Evolutionary conservation across 2,888 invertebrate genomes (phyloP), one percentile per base, ranked within the genome.

Genomic region (Volucella inflata): DNA sequence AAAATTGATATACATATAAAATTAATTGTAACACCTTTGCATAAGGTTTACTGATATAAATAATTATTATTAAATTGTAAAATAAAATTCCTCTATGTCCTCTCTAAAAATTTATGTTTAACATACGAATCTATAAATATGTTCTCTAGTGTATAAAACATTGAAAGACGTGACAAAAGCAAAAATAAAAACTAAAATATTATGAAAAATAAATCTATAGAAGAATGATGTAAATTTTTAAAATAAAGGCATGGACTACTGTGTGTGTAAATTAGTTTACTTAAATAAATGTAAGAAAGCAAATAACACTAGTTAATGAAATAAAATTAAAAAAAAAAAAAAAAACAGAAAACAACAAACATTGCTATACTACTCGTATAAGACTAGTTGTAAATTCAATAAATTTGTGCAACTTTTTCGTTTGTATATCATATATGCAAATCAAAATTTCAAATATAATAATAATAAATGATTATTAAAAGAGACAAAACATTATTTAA

Each of bases 361-460:
- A 53, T 79, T 70, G 36, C 55, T 70, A 74, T 30, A 67, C 51
- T 59, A n/a, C n/a, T n/a, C n/a, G n/a, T n/a, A 16, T 74, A 57
- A 57, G 48, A 17, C 40, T 79, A 80, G 80, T 65, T 65, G 55
- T 48, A 67, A 60, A 82, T 78, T 48, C 30, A 21, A 71, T 75
- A 40, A 53, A 68, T 77, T 76, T 72, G 44, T 81, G 42, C 67
- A 72, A 70, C 57, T 42, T 76, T 83, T 83, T 80, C 36, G 62
- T 87, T 87, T 84, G 87, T 84, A 88, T 76, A 87, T 83, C 77
- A 87, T 87, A 82, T 87, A 88, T 87, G 81, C 81, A 87, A 87
- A 78, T 68, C 9, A 57, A 77, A 62, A 70, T 60, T 70, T 72
- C 36, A 48, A 78, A 70, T 38, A 55, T 74, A 68, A 57, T 51